Evolutionary conservation across 2,888 invertebrate species (phyloP).

Genomic region (Coleophora flavipennella): DNA sequence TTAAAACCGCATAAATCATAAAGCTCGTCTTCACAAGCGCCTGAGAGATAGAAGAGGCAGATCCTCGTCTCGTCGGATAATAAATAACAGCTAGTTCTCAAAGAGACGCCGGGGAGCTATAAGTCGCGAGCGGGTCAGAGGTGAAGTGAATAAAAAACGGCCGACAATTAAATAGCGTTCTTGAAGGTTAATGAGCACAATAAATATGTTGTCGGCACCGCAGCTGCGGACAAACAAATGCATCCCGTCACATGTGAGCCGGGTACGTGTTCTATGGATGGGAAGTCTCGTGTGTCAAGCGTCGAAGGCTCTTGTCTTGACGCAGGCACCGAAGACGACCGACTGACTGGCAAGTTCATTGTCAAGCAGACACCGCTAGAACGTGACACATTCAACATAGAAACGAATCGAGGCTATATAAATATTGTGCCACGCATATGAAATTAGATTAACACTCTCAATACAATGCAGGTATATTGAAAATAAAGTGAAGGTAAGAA

Average conservation of each 20-base stretch:
- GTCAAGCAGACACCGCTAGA: constrained; percentile 37
- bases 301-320: background rate
- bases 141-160: constrained; percentile 72
- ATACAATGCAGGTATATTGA: constrained; percentile 22
- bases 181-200: constrained; percentile 73
- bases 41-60: constrained; percentile 65
- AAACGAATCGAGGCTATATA: constrained; percentile 38
- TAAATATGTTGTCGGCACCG: constrained; percentile 72
- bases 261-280: constrained; percentile 28
- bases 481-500: constrained; percentile 5
- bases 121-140: constrained; percentile 69
- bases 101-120: constrained; percentile 67
- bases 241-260: constrained; percentile 62
- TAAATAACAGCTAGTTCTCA: constrained; percentile 69
- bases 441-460: constrained; percentile 23
- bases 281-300: constrained; percentile 17
- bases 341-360: constrained; percentile 58
- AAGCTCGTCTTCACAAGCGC: constrained; percentile 55
- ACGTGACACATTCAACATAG: constrained; percentile 42
- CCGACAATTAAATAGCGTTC: constrained; percentile 73
- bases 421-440: constrained; percentile 29
- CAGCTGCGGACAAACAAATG: constrained; percentile 70
- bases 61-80: constrained; percentile 57
- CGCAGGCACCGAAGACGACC: constrained; percentile 7
- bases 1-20: constrained; percentile 65